Evolutionary conservation across 1,140 invertebrate species (phyloP).

Genomic region (Drosophila paulistorum): DNA sequence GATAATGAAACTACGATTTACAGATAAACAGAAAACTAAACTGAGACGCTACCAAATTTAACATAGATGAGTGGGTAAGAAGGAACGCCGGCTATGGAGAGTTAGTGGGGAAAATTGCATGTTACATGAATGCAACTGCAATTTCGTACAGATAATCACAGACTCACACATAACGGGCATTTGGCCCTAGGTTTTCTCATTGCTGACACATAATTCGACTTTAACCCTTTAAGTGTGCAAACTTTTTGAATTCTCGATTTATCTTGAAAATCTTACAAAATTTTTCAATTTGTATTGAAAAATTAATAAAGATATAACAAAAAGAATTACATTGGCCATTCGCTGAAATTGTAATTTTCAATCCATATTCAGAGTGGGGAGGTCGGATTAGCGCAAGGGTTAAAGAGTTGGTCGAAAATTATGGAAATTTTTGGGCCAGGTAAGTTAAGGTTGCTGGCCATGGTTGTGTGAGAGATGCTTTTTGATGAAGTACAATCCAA

Average conservation of each 20-base stretch:
- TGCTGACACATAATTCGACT: neutral
- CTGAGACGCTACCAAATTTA: constrained; percentile 12
- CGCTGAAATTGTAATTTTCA: too few species aligned
- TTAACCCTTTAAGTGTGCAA: neutral
- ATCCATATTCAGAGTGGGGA: too few species aligned
- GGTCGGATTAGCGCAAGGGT: neutral
- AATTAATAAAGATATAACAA: too few species aligned
- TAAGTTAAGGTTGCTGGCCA: neutral
- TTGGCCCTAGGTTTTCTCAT: neutral
- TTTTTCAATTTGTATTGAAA: too few species aligned
- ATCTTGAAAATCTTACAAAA: too few species aligned
- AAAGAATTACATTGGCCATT: too few species aligned
- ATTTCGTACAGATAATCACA: constrained; percentile 60
- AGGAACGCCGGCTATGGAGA: neutral
- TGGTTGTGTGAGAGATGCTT: neutral
- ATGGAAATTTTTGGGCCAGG: constrained; percentile 23
- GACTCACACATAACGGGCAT: neutral
- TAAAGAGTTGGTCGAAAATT: constrained; percentile 34
- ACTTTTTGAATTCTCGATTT: neutral
- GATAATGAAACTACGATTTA: neutral
- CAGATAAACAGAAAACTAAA: neutral
- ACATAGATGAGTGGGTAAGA: constrained; percentile 1
- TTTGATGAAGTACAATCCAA: constrained; percentile 42
- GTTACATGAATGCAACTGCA: constrained; percentile 54
- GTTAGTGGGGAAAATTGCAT: constrained; percentile 33